Base-by-base conservation (phyloP, 2,113 vertebrate genomes). In the Smithornis capensis region DNA sequence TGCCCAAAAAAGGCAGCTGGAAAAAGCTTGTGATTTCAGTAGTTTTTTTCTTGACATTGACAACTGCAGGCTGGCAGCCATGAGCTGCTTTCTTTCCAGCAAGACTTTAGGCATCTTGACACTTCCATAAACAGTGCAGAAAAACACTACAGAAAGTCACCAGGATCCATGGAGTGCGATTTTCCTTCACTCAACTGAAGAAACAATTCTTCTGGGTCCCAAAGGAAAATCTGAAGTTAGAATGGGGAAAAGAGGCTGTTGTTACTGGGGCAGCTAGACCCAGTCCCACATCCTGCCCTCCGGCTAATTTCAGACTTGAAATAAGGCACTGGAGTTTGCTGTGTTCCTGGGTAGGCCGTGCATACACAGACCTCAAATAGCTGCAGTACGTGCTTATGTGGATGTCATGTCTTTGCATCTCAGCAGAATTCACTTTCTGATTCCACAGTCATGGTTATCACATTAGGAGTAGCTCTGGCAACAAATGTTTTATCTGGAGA, bases 371-470 rank as follows among this genome's bases (percentile, higher is more conserved):
- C 12, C 65, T 47, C 37, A 56, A 23, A 53, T 2, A 83, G 23
- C 28, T 87, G 16, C 55, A 45, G 12, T 3, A 24, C 0, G 0
- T 52, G 14, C 8, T 63, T 57, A 15, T 50, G 23, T 22, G 40
- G 60, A 35, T 1, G 3, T 21, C 33, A 52, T 4, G 2, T 9
- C 21, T 0, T 0, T 47, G 10, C 23, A 18, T 31, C 38, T 74
- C 59, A 47, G 70, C 55, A 83, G 53, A 87, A 67, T 80, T 83
- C 4, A 3, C 21, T 33, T 70, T 22, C 73, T 38, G 31, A 47
- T 80, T 57, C 24, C 74, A 53, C 50, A 59, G 14, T 5, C 7
- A 10, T 0, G 10, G 16, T 7, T 49, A 64, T 29, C 42, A 19
- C n/a, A n/a, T 25, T 2, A 56, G n/a, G 28, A 77, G 33, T 7